Percentiles rank a stretch among this genome's conserved stretches.
Conservation (phyloP, 2,888 invertebrate genomes). For the Lasioglossum oenotherae region DNA sequence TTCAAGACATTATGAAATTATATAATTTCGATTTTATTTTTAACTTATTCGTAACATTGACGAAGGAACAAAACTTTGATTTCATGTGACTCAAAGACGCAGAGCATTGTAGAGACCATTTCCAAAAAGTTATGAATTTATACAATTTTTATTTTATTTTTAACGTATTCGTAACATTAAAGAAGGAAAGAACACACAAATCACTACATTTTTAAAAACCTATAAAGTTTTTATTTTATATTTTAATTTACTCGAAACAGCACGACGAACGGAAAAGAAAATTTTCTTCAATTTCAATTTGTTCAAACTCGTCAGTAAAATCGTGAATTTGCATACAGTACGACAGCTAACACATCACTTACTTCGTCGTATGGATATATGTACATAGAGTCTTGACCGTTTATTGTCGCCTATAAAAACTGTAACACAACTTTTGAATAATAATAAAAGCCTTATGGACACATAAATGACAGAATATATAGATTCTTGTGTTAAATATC, state of each 20-base stretch:
- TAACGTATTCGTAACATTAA: no score
- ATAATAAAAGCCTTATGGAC: neutral
- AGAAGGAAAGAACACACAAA: no score
- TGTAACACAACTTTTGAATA: neutral
- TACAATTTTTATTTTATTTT: no score
- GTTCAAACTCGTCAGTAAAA: neutral
- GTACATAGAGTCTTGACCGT: neutral
- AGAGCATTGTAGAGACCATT: neutral
- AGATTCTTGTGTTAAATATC: neutral
- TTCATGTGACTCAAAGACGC: neutral
- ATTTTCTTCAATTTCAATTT: neutral
- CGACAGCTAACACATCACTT: neutral
- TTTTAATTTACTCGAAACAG: neutral
- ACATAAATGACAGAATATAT: neutral
- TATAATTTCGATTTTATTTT: neutral
- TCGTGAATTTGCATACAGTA: neutral
- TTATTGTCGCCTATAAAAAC: neutral
- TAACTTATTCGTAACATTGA: neutral
- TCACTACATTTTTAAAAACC: no score
- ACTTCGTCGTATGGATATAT: neutral
- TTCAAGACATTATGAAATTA: neutral
- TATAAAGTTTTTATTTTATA: neutral
- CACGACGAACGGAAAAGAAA: neutral
- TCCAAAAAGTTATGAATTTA: no score
- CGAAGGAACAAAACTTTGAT: neutral